phyloP scores from a whole-genome alignment of 2,113 vertebrate species.

The Piliocolobus tephrosceles region DNA sequence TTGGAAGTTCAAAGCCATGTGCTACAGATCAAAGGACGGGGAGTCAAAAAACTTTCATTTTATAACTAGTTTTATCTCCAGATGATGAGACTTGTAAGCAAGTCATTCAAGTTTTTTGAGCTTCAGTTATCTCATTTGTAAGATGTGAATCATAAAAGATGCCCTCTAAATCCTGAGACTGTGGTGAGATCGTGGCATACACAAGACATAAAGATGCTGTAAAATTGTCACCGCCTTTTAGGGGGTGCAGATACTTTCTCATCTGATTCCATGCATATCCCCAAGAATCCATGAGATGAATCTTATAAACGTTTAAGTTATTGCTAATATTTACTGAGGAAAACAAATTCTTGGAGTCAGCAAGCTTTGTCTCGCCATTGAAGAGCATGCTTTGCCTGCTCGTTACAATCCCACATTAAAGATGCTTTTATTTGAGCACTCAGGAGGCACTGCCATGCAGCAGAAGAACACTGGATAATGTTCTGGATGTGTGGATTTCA shows the following conservation, averaged over 20 bases:
- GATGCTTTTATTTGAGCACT: not conserved
- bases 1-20: not conserved
- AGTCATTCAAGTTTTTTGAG: not conserved
- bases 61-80: not conserved
- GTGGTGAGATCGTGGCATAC: not conserved
- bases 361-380: not conserved
- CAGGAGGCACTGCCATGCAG: not conserved
- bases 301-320: not conserved
- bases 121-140: conserved; percentile 8
- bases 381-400: not conserved
- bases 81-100: not conserved
- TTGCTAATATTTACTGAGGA: not conserved
- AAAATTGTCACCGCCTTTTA: not conserved
- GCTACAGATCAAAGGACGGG: not conserved
- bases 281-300: not conserved
- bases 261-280: no score
- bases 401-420: not conserved
- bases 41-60: not conserved
- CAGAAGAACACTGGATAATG: not conserved
- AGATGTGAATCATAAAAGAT: not conserved
- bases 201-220: not conserved
- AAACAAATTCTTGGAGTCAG: not conserved
- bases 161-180: not conserved
- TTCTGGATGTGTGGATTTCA: not conserved
- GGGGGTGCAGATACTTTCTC: not conserved